Base-by-base conservation (phyloP, 2,888 invertebrate genomes). In the Spialia ferax region DNA sequence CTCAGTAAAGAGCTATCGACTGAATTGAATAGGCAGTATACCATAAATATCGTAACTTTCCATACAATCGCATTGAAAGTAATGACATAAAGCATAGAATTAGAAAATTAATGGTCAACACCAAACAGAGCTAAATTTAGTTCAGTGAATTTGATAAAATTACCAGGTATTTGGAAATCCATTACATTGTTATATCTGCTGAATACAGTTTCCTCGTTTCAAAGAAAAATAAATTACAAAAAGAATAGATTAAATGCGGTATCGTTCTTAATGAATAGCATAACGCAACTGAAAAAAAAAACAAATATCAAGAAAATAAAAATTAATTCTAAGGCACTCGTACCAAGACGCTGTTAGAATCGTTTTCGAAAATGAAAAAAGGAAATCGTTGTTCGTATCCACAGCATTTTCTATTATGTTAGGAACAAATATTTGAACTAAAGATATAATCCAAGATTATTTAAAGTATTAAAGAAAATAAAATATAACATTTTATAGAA, bases 321-420 rank as follows among this genome's bases (percentile, higher is more conserved):
- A 66, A 84, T 87, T 88, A 89, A 85, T 84, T 78, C 84, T 88
- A 89, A 87, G 76, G 80, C 93, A 92, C 92, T 93, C 91, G 91
- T 93, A 93, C 93, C 87, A 92, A 90, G 92, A 93, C 93, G 93
- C 93, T 93, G 93, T 93, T 93, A 91, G 87, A 85, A 79, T 77
- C 78, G 79, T 80, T 80, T 80, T 76, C 71, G 74, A 71, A 72
- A 83, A 80, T 79, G 76, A 81, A 80, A 80, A 75, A 75, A 55
- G 75, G 73, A 75, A 74, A 77, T 73, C 74, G 62, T 77, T 75
- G 66, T 76, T 77, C 83, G 80, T 79, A 76, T 74, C 84, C 84
- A 75, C 80, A 79, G 79, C 82, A 79, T 83, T 83, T 81, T 81
- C 76, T 79, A 79, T 75, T 55, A 32, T 13, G 32, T 32, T 61